A percentile compares a stretch with the other conserved stretches of the same genome.
Conservation (phyloP, 2,113 vertebrate genomes). For the Anoplopoma fimbria region DNA sequence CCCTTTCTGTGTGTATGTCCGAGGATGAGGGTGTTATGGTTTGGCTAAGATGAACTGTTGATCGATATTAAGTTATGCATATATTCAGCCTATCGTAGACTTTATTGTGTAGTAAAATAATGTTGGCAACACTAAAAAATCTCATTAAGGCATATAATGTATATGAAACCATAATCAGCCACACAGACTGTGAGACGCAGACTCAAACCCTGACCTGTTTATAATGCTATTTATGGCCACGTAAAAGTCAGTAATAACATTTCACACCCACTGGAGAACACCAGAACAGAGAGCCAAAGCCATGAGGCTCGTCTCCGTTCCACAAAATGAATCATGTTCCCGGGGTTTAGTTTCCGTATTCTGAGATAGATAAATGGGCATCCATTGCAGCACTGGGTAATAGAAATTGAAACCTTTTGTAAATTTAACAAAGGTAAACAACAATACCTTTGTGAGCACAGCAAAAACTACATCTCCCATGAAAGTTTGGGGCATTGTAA, state of each 20-base stretch:
- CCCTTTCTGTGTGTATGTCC: background rate
- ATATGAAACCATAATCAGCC: background rate
- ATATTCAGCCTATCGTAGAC: background rate
- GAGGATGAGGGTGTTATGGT: background rate
- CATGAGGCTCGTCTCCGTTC: background rate
- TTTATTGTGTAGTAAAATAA: background rate
- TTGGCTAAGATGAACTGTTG: conserved; percentile 2
- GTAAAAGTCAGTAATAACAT: background rate
- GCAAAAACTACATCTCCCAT: background rate
- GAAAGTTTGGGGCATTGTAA: background rate
- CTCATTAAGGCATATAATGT: conserved; percentile 1
- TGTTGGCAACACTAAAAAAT: background rate
- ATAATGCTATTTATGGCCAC: background rate
- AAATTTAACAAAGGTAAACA: background rate
- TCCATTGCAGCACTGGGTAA: background rate
- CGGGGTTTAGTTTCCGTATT: background rate
- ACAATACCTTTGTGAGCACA: background rate
- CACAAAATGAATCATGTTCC: background rate
- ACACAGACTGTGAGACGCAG: background rate
- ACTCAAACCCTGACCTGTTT: background rate
- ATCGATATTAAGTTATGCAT: background rate
- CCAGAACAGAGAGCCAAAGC: background rate
- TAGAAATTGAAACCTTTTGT: background rate
- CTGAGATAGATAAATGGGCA: background rate
- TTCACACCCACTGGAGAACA: background rate